These are phyloP conservation scores for Agriopis aurantiaria DNA, from an alignment of 2,888 invertebrate species.

Conservation along the genomic window DNA sequence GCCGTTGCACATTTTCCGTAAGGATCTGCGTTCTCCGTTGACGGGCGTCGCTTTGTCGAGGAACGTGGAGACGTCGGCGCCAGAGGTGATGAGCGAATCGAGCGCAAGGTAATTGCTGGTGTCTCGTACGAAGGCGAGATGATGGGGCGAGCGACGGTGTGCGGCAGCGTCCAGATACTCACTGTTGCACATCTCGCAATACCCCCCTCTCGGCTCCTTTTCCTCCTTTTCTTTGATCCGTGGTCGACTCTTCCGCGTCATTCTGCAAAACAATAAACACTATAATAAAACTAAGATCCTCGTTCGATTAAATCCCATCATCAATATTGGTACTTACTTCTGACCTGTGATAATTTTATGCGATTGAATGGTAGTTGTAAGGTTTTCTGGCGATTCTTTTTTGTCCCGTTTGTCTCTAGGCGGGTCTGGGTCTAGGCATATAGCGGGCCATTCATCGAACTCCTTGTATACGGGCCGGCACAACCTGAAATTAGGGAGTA, in stretches of 20 bases:
- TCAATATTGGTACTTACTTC: conserved; percentile 64
- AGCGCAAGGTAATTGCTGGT: conserved; percentile 91
- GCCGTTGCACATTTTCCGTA: conserved; percentile 76
- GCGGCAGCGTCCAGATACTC: conserved; percentile 90
- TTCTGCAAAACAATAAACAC: conserved; percentile 68
- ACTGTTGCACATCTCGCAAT: conserved; percentile 93
- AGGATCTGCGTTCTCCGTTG: conserved; percentile 73
- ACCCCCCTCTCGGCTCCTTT: conserved; percentile 86
- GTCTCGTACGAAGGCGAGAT: conserved; percentile 90
- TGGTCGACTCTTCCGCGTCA: conserved; percentile 84
- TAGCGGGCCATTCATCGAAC: conserved; percentile 88
- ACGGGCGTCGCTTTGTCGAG: conserved; percentile 86
- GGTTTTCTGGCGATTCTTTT: conserved; percentile 63
- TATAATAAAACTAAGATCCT: conserved; percentile 40
- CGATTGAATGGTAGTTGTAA: conserved; percentile 56
- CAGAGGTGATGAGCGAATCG: conserved; percentile 89
- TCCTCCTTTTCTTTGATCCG: conserved; percentile 78
- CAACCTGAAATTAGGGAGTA: conserved; percentile 70
- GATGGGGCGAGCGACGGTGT: conserved; percentile 91
- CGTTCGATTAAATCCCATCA: conserved; percentile 9
- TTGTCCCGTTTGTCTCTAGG: conserved; percentile 71
- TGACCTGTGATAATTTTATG: conserved; percentile 55
- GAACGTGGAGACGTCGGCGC: conserved; percentile 90
- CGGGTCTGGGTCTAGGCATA: conserved; percentile 78
- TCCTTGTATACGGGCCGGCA: conserved; percentile 88